Evolutionary conservation across 2,797 vertebrate species (phyloP), one percentile per base, ranked within the genome.

Genomic region (Eulemur mongoz): DNA sequence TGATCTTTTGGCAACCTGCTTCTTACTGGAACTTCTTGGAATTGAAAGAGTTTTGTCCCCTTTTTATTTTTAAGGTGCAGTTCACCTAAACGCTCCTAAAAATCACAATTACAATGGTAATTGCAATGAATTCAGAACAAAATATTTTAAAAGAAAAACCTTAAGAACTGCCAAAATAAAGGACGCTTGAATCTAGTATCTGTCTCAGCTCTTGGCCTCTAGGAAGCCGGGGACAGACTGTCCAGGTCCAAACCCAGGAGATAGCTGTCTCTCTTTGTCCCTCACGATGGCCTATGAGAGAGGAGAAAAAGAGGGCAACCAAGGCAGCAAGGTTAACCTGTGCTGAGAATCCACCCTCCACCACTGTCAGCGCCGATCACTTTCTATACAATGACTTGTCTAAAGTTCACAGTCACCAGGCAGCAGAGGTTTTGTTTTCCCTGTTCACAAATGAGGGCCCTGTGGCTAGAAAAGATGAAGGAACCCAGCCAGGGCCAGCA

Each of bases 31-130:
- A 54, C 59, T 72, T 57, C 18, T 23, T 81, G 65, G 89, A 94
- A 96, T 79, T 91, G 69, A 96, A 93, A 84, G 86, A 89, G 54
- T 87, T 89, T 81, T 92, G 32, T 94, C 52, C 52, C 35, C 18
- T 94, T 96, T 91, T 45, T 89, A 72, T 45, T 69, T 63, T 91
- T 91, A 86, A 92, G 95, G 52, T 43, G 48, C 63, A 43, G 15
- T 59, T 91, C 78, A 67, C 25, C 57, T 93, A 89, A 93, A 52
- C 25, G 80, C 27, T 87, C 61, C 69, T 73, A 45, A 70, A 67
- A 59, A 93, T 78, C 30, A 57, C 32, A 87, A 94, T 95, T 83
- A 93, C 1, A 32, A 59, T 38, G 54, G 78, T 79, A 54, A 92
- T 15, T 93, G 20, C 32, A 80, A 79, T 79, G 79, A 89, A 89